Percentiles rank a stretch among this genome's conserved stretches.
Conservation (phyloP, 2,113 vertebrate genomes). For the Lagopus leucura region DNA sequence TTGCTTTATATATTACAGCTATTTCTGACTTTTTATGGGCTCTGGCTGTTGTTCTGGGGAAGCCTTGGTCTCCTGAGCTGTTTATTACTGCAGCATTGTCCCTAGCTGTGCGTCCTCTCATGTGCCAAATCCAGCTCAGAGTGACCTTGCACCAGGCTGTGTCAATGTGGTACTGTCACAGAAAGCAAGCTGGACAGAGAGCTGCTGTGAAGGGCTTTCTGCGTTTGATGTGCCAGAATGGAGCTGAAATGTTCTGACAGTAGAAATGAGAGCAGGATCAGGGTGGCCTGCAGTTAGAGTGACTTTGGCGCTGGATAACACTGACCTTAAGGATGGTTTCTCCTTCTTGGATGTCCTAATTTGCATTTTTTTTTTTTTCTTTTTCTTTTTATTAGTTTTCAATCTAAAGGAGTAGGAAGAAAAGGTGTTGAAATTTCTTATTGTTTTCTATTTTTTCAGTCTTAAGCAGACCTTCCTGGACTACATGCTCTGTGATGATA, state of each 20-base stretch:
- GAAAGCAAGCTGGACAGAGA: background rate
- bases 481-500: background rate
- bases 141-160: background rate
- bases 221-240: background rate
- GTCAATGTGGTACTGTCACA: background rate
- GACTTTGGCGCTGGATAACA: background rate
- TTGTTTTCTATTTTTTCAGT: background rate
- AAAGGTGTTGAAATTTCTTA: background rate
- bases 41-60: background rate
- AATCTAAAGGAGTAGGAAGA: background rate
- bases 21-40: background rate
- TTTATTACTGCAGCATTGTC: background rate
- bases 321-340: background rate
- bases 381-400: background rate
- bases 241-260: background rate
- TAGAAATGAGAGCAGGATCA: background rate
- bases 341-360: background rate
- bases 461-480: background rate
- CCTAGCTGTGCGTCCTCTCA: accelerated
- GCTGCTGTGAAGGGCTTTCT: background rate
- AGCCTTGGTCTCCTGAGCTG: accelerated
- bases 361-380: background rate
- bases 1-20: background rate
- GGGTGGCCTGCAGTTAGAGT: background rate
- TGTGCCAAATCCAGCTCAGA: accelerated